Evolutionary conservation across 2,888 invertebrate species (phyloP).

Genomic region (Ceriagrion tenellum): DNA sequence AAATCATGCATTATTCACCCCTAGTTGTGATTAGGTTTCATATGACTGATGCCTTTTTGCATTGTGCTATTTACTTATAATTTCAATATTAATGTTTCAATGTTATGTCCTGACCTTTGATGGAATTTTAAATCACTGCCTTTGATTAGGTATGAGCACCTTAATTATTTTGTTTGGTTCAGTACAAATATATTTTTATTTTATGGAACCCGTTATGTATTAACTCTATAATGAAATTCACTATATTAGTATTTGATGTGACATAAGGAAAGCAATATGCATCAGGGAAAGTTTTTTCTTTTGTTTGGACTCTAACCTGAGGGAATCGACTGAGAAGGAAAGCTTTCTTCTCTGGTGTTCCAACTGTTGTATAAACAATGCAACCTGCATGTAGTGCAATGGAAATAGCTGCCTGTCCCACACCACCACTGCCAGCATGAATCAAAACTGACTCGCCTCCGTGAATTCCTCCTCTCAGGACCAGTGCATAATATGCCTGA

Average conservation of each 20-base stretch:
- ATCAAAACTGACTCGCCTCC: slow-evolving; percentile 78
- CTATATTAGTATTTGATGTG: background rate
- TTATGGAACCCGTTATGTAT: background rate
- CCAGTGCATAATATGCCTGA: slow-evolving; percentile 82
- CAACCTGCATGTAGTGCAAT: slow-evolving; percentile 84
- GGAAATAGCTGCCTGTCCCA: slow-evolving; percentile 89
- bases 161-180: too few species aligned
- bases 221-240: background rate
- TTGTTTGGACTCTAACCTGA: slow-evolving; percentile 73
- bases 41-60: too few species aligned
- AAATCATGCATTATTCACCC: too few species aligned
- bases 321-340: slow-evolving; percentile 83
- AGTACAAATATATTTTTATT: background rate
- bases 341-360: slow-evolving; percentile 82
- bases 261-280: background rate
- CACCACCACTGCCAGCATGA: slow-evolving; percentile 85
- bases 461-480: slow-evolving; percentile 80
- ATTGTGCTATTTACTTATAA: too few species aligned
- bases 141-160: too few species aligned
- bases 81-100: too few species aligned
- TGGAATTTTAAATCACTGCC: too few species aligned
- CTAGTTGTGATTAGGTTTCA: too few species aligned
- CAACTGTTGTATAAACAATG: slow-evolving; percentile 86
- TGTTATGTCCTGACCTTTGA: too few species aligned
- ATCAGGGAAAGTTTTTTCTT: background rate